phyloP scores from a whole-genome alignment of 1,140 invertebrate genomes.

The Orius insidiosus region DNA sequence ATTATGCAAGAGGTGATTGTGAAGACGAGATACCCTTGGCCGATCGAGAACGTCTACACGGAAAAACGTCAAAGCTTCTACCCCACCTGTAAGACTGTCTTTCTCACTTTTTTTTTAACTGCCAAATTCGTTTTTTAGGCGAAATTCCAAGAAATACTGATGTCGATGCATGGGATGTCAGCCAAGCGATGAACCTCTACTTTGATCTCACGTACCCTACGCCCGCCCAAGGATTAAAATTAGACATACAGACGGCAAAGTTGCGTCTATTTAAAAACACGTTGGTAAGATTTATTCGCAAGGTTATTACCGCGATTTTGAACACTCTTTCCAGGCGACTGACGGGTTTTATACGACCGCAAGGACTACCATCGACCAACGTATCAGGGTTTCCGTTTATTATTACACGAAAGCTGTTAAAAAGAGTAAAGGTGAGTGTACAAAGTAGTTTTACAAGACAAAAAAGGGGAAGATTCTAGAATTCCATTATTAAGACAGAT shows the following conservation, averaged over 20 bases:
- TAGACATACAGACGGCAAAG: slow-evolving; percentile 32
- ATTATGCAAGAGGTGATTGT: slow-evolving; percentile 13
- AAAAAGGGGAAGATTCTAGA: too few relatives aligned
- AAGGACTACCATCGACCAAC: slow-evolving; percentile 26
- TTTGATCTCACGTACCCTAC: slow-evolving; percentile 32
- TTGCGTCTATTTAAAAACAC: slow-evolving; percentile 34
- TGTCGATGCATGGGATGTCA: slow-evolving; percentile 32
- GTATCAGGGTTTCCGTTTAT: slow-evolving; percentile 39
- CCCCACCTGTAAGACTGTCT: slow-evolving; percentile 18
- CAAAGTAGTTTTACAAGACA: too few relatives aligned
- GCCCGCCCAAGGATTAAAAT: slow-evolving; percentile 23
- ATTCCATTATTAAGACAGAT: too few relatives aligned
- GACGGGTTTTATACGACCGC: too few relatives aligned
- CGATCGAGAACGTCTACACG: slow-evolving; percentile 16
- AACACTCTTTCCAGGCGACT: too few relatives aligned
- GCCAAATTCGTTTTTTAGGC: slow-evolving; percentile 25
- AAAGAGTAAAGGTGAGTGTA: slow-evolving; percentile 34
- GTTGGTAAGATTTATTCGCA: slow-evolving; percentile 23
- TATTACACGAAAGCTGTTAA: slow-evolving; percentile 38
- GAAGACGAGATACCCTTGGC: slow-evolving; percentile 13
- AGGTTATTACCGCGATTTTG: too few relatives aligned
- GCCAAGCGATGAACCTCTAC: slow-evolving; percentile 34
- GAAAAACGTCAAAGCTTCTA: slow-evolving; percentile 22
- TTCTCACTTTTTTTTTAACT: slow-evolving; percentile 1
- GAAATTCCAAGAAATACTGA: slow-evolving; percentile 34